A percentile compares a stretch with the other conserved stretches of the same genome.
Evolutionary conservation across 2,113 vertebrate species (phyloP).

Genomic region (Craseonycteris thonglongyai): DNA sequence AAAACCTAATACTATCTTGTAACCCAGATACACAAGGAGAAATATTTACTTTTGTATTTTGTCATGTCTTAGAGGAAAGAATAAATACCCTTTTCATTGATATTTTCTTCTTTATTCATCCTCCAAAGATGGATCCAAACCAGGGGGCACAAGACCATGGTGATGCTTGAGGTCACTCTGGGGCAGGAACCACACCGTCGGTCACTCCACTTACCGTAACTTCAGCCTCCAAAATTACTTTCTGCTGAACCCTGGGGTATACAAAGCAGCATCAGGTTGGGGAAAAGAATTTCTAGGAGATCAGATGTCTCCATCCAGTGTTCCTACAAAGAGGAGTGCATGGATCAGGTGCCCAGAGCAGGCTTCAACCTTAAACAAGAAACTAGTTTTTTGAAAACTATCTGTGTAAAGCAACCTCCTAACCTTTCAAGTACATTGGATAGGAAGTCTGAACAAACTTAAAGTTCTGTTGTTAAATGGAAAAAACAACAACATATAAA

Average conservation of each 20-base stretch:
- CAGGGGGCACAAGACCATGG: no score
- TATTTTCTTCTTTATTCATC: neutral
- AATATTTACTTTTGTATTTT: neutral
- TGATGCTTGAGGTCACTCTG: neutral
- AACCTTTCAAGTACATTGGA: neutral
- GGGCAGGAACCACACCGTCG: neutral
- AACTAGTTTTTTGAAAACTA: neutral
- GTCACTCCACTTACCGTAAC: neutral
- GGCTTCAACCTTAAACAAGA: neutral
- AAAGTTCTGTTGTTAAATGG: constrained; percentile 39
- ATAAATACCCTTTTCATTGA: neutral
- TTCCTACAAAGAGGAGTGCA: neutral
- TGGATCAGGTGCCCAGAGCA: neutral
- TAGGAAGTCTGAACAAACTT: neutral
- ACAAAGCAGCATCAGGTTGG: neutral
- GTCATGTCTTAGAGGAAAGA: neutral
- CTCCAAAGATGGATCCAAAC: neutral
- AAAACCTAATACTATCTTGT: neutral
- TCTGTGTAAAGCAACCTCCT: neutral
- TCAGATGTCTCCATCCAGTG: neutral
- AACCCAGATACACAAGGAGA: neutral
- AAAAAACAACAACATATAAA: constrained; percentile 36
- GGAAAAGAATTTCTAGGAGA: neutral
- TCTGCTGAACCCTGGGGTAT: neutral
- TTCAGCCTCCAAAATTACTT: neutral